A percentile compares a stretch with the other conserved stretches of the same genome.
Evolutionary conservation across 2,888 invertebrate genomes (phyloP).

Genomic region (Sarcophaga rosellei): DNA sequence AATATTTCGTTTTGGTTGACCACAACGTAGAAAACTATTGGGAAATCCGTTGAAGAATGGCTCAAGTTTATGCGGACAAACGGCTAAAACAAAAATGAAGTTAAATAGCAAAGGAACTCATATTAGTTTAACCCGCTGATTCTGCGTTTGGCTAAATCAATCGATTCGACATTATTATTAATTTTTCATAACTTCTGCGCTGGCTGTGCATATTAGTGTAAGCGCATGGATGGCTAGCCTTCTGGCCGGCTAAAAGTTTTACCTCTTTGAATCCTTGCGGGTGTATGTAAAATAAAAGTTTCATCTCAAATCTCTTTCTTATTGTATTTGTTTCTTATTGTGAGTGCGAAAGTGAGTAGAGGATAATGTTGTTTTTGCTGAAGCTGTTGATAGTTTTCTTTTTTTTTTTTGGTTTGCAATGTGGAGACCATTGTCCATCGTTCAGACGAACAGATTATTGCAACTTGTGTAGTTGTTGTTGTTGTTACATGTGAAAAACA

Average conservation of each 20-base stretch:
- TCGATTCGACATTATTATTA: constrained; percentile 81
- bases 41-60: constrained; percentile 29
- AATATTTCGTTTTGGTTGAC: constrained; percentile 35
- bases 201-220: constrained; percentile 69
- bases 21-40: constrained; percentile 37
- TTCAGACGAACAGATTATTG: neutral
- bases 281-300: constrained; percentile 73
- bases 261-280: constrained; percentile 58
- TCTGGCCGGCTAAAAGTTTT: constrained; percentile 39
- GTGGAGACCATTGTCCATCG: neutral
- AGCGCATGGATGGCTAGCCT: constrained; percentile 4
- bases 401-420: neutral
- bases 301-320: constrained; percentile 53
- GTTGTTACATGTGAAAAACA: constrained; percentile 73
- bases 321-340: neutral
- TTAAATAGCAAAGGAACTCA: constrained; percentile 66
- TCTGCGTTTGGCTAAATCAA: constrained; percentile 75
- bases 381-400: constrained; percentile 11
- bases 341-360: constrained; percentile 52
- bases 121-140: constrained; percentile 65
- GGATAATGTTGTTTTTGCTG: constrained; percentile 26
- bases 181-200: constrained; percentile 80
- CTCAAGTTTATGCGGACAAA: constrained; percentile 21
- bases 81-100: constrained; percentile 57
- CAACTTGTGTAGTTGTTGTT: neutral